Evolutionary conservation across 1,140 invertebrate genomes (phyloP).

Genomic region (Triops longicaudatus): DNA sequence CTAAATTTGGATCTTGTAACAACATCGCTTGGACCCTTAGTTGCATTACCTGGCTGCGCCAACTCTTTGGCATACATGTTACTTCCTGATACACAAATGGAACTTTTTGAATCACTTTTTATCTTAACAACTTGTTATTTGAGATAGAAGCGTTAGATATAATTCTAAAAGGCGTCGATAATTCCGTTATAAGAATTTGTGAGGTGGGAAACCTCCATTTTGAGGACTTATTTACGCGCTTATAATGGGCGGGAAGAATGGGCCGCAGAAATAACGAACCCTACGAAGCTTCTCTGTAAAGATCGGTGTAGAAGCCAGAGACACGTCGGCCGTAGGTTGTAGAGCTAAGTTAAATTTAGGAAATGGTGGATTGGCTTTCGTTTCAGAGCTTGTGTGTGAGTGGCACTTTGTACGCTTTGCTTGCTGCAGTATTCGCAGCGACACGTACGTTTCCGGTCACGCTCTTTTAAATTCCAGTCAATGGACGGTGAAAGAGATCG

Average conservation of each 20-base stretch:
- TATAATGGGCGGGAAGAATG: not conserved
- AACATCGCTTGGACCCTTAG: not conserved
- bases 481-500: not conserved
- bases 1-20: constrained; percentile 13
- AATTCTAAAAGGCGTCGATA: not conserved
- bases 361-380: not conserved
- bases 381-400: not conserved
- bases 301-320: not conserved
- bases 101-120: not conserved
- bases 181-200: not conserved
- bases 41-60: not conserved
- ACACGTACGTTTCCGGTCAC: not conserved
- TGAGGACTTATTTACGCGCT: not conserved
- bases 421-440: not conserved
- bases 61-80: not conserved
- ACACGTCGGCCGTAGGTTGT: not conserved
- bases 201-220: not conserved
- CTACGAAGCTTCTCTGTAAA: not conserved
- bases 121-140: not conserved
- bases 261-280: not conserved
- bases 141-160: not conserved
- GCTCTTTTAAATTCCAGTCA: not conserved
- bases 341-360: constrained; percentile 12
- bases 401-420: not conserved
- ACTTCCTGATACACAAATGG: constrained; percentile 1